A percentile compares a stretch with the other conserved stretches of the same genome.
These are phyloP conservation scores for Pongo pygmaeus DNA, from an alignment of 2,113 vertebrate species.

Conservation along the genomic window DNA sequence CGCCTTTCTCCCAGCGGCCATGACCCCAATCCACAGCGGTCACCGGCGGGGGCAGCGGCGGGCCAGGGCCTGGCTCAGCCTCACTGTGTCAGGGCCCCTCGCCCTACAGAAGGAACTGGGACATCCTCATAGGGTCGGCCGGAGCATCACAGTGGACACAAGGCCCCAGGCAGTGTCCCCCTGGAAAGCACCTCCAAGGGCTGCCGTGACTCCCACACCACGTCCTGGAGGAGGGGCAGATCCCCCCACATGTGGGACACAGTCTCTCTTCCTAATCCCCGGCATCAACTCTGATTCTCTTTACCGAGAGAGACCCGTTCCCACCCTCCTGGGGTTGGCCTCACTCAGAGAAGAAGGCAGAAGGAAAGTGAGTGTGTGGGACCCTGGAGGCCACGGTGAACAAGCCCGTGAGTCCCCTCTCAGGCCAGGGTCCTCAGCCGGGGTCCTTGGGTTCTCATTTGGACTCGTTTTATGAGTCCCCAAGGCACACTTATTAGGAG, in stretches of 20 bases:
- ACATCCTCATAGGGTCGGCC: rapidly evolving
- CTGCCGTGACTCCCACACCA: not conserved
- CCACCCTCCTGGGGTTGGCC: rapidly evolving
- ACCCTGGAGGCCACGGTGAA: not conserved
- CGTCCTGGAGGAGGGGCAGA: too few species aligned
- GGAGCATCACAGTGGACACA: not conserved
- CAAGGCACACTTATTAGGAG: not conserved
- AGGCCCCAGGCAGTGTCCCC: rapidly evolving
- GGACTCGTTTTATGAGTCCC: not conserved
- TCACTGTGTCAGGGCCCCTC: not conserved
- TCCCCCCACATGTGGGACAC: rapidly evolving
- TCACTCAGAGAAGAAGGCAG: rapidly evolving
- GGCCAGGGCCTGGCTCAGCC: not conserved
- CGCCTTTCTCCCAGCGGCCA: rapidly evolving
- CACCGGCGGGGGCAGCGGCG: not conserved
- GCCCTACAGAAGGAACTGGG: rapidly evolving
- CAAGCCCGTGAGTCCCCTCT: rapidly evolving
- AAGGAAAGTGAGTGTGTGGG: rapidly evolving
- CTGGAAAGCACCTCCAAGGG: too few species aligned
- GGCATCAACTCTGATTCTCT: not conserved
- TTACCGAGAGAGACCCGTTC: rapidly evolving
- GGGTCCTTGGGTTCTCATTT: too few species aligned
- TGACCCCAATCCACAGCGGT: not conserved
- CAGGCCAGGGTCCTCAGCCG: not conserved
- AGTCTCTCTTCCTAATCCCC: rapidly evolving